Evolutionary conservation across 2,888 invertebrate species (phyloP).

Genomic region (Boloria selene): DNA sequence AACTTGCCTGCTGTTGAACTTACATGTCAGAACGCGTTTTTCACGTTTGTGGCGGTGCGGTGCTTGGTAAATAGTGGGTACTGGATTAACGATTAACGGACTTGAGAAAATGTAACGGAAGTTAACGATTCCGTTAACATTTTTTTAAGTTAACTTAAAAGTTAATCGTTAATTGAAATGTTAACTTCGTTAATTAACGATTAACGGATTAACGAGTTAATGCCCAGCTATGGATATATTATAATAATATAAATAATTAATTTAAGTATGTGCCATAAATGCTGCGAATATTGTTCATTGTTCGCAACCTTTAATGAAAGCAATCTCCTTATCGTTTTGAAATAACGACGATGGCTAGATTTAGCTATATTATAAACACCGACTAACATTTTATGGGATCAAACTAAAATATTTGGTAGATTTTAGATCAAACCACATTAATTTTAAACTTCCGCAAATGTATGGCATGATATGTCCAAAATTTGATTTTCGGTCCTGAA

Average conservation of each 20-base stretch:
- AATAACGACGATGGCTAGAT: constrained; percentile 19
- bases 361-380: constrained; percentile 33
- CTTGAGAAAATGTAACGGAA: too few relatives aligned
- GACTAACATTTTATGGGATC: constrained; percentile 70
- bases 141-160: too few relatives aligned
- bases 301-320: background rate
- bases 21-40: too few relatives aligned
- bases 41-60: too few relatives aligned
- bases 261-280: background rate
- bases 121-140: too few relatives aligned
- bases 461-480: background rate
- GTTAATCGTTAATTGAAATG: too few relatives aligned
- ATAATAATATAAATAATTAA: background rate
- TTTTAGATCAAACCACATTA: constrained; percentile 29
- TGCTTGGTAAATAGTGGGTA: too few relatives aligned
- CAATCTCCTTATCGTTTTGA: background rate
- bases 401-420: constrained; percentile 54
- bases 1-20: too few relatives aligned
- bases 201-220: too few relatives aligned
- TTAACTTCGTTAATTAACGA: too few relatives aligned
- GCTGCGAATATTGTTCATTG: background rate
- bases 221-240: too few relatives aligned
- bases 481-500: background rate
- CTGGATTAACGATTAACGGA: too few relatives aligned
- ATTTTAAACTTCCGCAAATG: constrained; percentile 1